A percentile compares a stretch with the other conserved stretches of the same genome.
Conservation (phyloP, 1,140 invertebrate genomes). For the Pissodes strobi region DNA sequence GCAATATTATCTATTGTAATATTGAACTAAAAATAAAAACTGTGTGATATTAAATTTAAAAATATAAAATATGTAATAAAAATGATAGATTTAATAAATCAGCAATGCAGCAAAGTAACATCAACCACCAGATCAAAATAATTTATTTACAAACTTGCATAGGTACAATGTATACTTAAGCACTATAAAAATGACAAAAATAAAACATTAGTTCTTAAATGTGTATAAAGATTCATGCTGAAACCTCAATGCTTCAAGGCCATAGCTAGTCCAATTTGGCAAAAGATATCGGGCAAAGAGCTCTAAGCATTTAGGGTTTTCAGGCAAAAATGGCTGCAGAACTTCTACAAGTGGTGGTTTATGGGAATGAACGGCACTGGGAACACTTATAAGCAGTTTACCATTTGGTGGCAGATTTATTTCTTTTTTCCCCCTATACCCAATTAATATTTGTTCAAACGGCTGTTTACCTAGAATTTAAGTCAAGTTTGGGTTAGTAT, state of each 20-base stretch:
- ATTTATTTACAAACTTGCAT: too few species aligned
- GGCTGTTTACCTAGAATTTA: slow-evolving; percentile 71
- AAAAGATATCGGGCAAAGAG: slow-evolving; percentile 87
- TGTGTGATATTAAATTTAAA: too few species aligned
- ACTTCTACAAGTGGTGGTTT: slow-evolving; percentile 83
- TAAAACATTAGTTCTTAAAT: slow-evolving; percentile 5
- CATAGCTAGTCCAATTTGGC: slow-evolving; percentile 81
- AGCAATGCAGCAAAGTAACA: too few species aligned
- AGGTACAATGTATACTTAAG: too few species aligned
- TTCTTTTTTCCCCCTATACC: slow-evolving; percentile 52
- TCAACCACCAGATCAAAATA: too few species aligned
- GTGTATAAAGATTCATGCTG: slow-evolving; percentile 68
- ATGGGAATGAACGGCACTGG: slow-evolving; percentile 88
- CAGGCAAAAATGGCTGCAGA: slow-evolving; percentile 63
- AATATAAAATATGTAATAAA: too few species aligned
- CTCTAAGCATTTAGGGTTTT: slow-evolving; percentile 74
- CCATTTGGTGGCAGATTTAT: slow-evolving; percentile 56
- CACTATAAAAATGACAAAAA: background rate
- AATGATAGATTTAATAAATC: too few species aligned
- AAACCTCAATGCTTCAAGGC: slow-evolving; percentile 82
- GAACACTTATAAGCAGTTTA: slow-evolving; percentile 79
- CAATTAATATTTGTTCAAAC: slow-evolving; percentile 78
- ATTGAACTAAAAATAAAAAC: too few species aligned
- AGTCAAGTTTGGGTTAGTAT: too few species aligned
- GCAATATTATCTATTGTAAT: too few species aligned